Evolutionary conservation across 2,888 invertebrate species (phyloP).

Genomic region (Dilophus febrilis): DNA sequence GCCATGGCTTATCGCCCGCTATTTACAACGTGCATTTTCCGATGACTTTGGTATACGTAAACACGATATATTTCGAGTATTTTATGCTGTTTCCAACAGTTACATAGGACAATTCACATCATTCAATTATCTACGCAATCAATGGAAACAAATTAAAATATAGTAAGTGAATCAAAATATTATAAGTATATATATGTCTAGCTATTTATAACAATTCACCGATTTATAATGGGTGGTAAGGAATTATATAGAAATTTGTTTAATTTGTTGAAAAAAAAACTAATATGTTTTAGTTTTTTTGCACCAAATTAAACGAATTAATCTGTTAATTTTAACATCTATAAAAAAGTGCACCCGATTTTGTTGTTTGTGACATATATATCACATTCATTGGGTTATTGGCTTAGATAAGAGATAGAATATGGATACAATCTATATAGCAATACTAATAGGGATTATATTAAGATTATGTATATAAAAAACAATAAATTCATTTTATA

Average conservation of each 20-base stretch:
- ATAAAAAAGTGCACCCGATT: no score
- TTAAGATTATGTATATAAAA: background rate
- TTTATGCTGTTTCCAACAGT: conserved; percentile 56
- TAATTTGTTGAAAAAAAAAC: no score
- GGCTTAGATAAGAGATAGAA: no score
- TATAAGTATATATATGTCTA: background rate
- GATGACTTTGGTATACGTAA: conserved; percentile 63
- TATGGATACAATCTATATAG: background rate
- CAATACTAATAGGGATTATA: background rate
- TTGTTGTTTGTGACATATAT: no score
- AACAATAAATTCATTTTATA: background rate
- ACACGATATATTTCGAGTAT: conserved; percentile 64
- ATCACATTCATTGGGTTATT: no score
- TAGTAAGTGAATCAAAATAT: conserved; percentile 40
- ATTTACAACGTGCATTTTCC: conserved; percentile 53
- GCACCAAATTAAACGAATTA: background rate
- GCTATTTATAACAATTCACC: background rate
- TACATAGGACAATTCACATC: conserved; percentile 66
- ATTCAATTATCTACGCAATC: conserved; percentile 58
- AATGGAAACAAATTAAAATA: conserved; percentile 52
- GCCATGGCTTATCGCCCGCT: conserved; percentile 55
- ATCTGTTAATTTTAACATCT: no score
- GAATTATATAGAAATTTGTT: no score
- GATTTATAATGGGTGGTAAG: no score
- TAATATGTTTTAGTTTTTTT: no score